A percentile compares a stretch with the other conserved stretches of the same genome.
phyloP scores from a whole-genome alignment of 2,888 invertebrate species.

The Brachyopa scutellaris region DNA sequence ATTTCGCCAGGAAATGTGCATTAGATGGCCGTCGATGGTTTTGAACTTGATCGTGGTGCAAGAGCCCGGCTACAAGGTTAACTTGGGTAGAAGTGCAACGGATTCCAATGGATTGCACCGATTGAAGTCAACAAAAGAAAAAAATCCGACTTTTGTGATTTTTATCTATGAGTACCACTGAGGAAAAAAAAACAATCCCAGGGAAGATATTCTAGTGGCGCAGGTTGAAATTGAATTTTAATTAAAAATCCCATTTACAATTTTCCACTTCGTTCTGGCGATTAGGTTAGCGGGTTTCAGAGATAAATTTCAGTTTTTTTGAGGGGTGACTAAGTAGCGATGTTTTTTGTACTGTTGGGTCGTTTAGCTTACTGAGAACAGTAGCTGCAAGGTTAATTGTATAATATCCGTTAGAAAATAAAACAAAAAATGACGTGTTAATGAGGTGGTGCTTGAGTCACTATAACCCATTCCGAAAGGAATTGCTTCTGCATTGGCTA shows the following conservation, averaged over 20 bases:
- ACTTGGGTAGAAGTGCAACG: slow-evolving; percentile 56
- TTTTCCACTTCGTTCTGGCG: slow-evolving; percentile 57
- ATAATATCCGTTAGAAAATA: slow-evolving; percentile 38
- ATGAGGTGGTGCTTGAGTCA: slow-evolving; percentile 25
- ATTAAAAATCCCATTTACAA: slow-evolving; percentile 64
- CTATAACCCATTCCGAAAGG: too few species aligned
- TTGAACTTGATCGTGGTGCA: slow-evolving; percentile 71
- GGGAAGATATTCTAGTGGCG: slow-evolving; percentile 13
- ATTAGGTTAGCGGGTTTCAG: slow-evolving; percentile 37
- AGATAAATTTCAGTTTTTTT: not conserved
- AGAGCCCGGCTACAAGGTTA: slow-evolving; percentile 70
- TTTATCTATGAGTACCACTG: slow-evolving; percentile 30
- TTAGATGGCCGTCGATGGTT: slow-evolving; percentile 63
- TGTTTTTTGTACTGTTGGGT: slow-evolving; percentile 9
- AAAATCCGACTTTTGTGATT: slow-evolving; percentile 23
- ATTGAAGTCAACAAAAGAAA: slow-evolving; percentile 7
- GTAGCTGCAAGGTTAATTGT: slow-evolving; percentile 53
- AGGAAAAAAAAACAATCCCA: not conserved
- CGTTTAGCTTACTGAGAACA: slow-evolving; percentile 39
- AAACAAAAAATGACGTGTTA: slow-evolving; percentile 36
- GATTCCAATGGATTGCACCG: slow-evolving; percentile 40
- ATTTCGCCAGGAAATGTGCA: slow-evolving; percentile 22
- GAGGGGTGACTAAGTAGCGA: slow-evolving; percentile 17
- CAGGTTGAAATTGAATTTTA: slow-evolving; percentile 68
- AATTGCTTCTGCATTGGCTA: too few species aligned